Percentiles rank a stretch among this genome's conserved stretches.
phyloP scores from a whole-genome alignment of 1,140 invertebrate genomes.

The Zaprionus camerounensis region DNA sequence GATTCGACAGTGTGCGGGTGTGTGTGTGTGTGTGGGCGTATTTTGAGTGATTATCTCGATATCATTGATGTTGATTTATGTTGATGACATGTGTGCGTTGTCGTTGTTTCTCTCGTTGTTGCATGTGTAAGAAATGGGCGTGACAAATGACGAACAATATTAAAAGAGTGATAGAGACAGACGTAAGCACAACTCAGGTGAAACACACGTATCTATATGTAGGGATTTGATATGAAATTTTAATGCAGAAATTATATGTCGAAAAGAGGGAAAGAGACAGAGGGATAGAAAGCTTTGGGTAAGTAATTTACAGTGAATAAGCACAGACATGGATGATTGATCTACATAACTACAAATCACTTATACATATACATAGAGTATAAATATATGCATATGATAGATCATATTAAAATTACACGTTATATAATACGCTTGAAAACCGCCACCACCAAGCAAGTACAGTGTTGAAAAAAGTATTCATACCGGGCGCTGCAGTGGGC shows the following conservation, averaged over 20 bases:
- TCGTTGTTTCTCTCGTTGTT: slow-evolving; percentile 15
- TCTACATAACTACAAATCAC: neutral
- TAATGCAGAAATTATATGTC: neutral
- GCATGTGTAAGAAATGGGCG: slow-evolving; percentile 46
- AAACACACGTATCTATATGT: slow-evolving; percentile 14
- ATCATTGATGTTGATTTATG: slow-evolving; percentile 82
- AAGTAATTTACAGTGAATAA: neutral
- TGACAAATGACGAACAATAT: slow-evolving; percentile 56
- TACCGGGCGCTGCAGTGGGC: slow-evolving; percentile 55
- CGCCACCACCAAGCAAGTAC: neutral
- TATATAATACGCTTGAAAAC: neutral
- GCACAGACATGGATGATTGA: neutral
- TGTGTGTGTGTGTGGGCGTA: slow-evolving; percentile 31
- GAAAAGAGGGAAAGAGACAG: neutral
- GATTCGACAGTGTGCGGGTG: slow-evolving; percentile 17
- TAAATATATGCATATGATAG: neutral
- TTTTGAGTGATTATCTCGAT: slow-evolving; percentile 83
- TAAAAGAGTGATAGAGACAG: slow-evolving; percentile 35
- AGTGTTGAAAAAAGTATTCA: slow-evolving; percentile 27
- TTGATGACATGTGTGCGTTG: slow-evolving; percentile 59
- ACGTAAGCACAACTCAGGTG: slow-evolving; percentile 35
- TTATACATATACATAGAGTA: neutral
- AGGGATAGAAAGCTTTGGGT: neutral
- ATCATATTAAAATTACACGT: neutral
- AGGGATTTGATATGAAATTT: neutral